Evolutionary conservation across 2,888 invertebrate species (phyloP).

Genomic region (Cerastoderma edule): DNA sequence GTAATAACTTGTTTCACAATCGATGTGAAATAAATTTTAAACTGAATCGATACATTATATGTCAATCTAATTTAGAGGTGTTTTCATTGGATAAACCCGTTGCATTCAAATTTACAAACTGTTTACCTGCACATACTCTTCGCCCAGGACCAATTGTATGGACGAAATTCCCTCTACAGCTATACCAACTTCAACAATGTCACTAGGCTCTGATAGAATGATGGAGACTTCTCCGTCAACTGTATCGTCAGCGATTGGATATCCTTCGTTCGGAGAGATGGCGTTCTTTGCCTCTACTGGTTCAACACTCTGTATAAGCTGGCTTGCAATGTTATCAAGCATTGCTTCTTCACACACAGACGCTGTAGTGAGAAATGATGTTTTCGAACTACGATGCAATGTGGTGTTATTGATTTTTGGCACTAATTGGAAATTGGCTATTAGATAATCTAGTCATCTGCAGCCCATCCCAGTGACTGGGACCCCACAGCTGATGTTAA

Average conservation of each 20-base stretch:
- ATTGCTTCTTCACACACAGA: constrained; percentile 16
- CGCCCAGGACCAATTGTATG: constrained; percentile 1
- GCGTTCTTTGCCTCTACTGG: constrained; percentile 8
- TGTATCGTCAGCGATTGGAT: not conserved
- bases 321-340: constrained; percentile 23
- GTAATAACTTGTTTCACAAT: too few species aligned
- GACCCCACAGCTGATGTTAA: too few species aligned
- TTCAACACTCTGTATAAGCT: constrained; percentile 8
- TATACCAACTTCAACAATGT: constrained; percentile 19
- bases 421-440: too few species aligned
- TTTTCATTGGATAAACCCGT: too few species aligned
- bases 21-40: too few species aligned
- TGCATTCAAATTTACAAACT: too few species aligned
- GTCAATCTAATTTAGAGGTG: too few species aligned
- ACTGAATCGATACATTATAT: too few species aligned
- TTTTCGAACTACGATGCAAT: too few species aligned
- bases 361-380: constrained; percentile 8
- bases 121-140: constrained; percentile 14
- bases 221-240: constrained; percentile 8
- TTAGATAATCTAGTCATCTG: too few species aligned
- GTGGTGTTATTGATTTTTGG: too few species aligned
- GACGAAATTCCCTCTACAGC: constrained; percentile 22
- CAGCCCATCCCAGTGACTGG: too few species aligned
- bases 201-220: constrained; percentile 20
- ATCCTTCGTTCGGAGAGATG: not conserved